Base-by-base conservation (phyloP, 1,140 invertebrate species). In the Drosophila insularis region DNA sequence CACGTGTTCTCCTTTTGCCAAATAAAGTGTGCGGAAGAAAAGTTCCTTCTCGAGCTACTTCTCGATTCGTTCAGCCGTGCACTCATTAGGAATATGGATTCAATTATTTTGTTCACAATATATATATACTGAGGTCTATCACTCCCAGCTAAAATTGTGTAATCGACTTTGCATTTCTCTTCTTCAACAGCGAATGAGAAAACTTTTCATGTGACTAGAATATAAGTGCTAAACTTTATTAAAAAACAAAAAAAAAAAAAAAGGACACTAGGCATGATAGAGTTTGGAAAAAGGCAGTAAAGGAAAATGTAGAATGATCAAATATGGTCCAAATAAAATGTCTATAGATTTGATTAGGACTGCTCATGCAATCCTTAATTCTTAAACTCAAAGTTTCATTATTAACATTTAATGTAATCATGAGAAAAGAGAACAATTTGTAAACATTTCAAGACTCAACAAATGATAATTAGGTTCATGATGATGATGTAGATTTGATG, bases 51-150 rank as follows among this genome's bases (percentile, higher is more conserved):
- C 27, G 5, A 43, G 59, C 59, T 61, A 62, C 23, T 62, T 39
- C 4, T 62, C 19, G 59, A 63, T 37, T 68, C 68, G 31, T 66
- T 67, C 62, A 81, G 55, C 69, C 81, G 69, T 84, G 68, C 73
- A 80, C 77, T 84, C 81, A 84, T 84, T 84, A 84, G 68, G 68
- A 71, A 81, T 81, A 86, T 85, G 60, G 74, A 85, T 85, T 86
- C 78, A 85, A 85, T 86, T 84, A 84, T 80, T 35, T 31, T 50
- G 2, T 43, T 0, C 14, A 43, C 40, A 43, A 40, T 32, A 32
- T 10, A 32, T 10, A 32, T 58, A 14, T 32, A 32, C 17, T 21
- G 1, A 54, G 50, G 21, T 35, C n/a, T 50, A 50, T 43, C 4
- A 4, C n/a, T 14, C 17, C n/a, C n/a, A 14, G 53, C 11, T 54